Conservation (phyloP, 1,140 invertebrate species). For the Drosophila teissieri region DNA sequence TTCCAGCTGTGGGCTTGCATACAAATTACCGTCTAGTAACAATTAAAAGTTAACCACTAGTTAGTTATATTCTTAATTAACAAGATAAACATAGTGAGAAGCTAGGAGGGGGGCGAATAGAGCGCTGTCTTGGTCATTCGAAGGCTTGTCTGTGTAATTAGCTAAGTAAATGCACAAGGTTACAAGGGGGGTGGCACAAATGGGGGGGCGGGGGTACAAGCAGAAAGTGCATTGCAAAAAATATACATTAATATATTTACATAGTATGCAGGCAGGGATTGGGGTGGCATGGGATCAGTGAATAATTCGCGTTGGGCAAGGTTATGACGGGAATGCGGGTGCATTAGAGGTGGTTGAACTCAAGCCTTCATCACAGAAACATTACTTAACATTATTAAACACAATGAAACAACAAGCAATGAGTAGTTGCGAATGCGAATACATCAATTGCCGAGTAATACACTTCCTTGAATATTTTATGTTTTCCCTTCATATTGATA, state of each 20-base stretch:
- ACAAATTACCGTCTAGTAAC: slow-evolving; percentile 63
- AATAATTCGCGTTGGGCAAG: slow-evolving; percentile 27
- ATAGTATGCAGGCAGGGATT: not conserved
- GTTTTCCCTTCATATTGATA: not conserved
- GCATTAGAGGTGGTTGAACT: slow-evolving; percentile 30
- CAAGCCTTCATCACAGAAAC: not conserved
- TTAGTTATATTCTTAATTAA: slow-evolving; percentile 71
- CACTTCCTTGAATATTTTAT: not conserved
- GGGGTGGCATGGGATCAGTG: slow-evolving; percentile 16
- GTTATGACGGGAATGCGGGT: slow-evolving; percentile 32
- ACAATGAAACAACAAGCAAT: not conserved
- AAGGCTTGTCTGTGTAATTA: slow-evolving; percentile 33
- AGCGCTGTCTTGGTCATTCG: slow-evolving; percentile 18
- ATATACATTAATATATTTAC: not conserved
- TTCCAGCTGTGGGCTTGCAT: slow-evolving; percentile 13
- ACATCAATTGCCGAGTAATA: not conserved
- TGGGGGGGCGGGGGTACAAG: not conserved
- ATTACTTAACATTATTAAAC: not conserved
- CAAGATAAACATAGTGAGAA: slow-evolving; percentile 59
- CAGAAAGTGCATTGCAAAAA: slow-evolving; percentile 24
- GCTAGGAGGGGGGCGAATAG: not conserved
- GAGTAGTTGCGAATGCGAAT: not conserved
- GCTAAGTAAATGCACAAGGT: slow-evolving; percentile 28
- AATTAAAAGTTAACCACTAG: slow-evolving; percentile 77
- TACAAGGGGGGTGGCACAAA: not conserved